Conservation (phyloP, 1,140 invertebrate species). For the Neomicropteryx cornuta region DNA sequence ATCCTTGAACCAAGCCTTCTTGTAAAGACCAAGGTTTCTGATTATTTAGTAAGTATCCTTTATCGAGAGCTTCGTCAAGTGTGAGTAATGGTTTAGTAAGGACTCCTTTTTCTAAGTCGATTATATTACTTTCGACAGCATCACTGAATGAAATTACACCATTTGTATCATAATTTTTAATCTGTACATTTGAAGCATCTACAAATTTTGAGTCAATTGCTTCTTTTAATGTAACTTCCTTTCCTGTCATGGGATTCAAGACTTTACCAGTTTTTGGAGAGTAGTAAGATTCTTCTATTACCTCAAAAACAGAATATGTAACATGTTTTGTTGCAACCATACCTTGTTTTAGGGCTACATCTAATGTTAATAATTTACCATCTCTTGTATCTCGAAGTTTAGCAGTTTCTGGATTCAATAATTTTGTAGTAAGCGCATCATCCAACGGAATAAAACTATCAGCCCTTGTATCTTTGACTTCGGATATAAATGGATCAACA, state of each 20-base stretch:
- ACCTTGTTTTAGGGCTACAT: conserved; percentile 55
- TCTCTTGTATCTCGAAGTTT: conserved; percentile 56
- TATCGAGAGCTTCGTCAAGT: conserved; percentile 64
- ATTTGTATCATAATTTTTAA: conserved; percentile 63
- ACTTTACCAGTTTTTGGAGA: conserved; percentile 62
- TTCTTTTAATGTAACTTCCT: conserved; percentile 57
- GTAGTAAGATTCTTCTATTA: conserved; percentile 72
- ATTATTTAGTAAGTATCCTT: conserved; percentile 64
- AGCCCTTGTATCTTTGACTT: conserved; percentile 64
- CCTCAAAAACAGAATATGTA: conserved; percentile 58
- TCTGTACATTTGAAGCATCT: conserved; percentile 54
- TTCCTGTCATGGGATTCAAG: conserved; percentile 68
- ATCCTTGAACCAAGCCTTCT: conserved; percentile 72
- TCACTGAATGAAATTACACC: conserved; percentile 53
- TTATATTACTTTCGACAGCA: conserved; percentile 53
- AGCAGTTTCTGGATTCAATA: conserved; percentile 58
- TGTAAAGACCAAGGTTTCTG: conserved; percentile 71
- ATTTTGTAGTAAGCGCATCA: conserved; percentile 51
- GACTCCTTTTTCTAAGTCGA: conserved; percentile 60
- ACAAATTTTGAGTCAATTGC: conserved; percentile 62
- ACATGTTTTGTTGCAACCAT: conserved; percentile 60
- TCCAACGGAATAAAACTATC: conserved; percentile 57
- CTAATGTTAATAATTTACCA: conserved; percentile 52
- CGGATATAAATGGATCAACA: conserved; percentile 71
- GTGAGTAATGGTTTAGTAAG: conserved; percentile 58